Evolutionary conservation across 1,140 invertebrate species (phyloP), one percentile per base, ranked within the genome.

Genomic region (Drosophila cardini): DNA sequence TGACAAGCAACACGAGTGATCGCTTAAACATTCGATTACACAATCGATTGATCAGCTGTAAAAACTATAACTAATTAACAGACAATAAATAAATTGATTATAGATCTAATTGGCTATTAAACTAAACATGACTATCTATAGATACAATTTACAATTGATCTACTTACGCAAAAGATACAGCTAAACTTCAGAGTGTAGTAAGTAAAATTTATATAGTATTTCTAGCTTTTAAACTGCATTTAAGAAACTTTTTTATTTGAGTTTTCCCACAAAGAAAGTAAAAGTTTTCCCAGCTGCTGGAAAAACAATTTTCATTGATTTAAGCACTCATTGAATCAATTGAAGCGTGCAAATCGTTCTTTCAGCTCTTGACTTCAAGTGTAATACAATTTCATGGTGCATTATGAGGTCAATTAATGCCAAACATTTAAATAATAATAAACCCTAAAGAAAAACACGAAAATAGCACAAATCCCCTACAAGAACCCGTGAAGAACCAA

Each of bases 361-460:
- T 26, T 50, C n/a, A 38, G 56, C 21, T 32, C 36, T 57, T 67
- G 21, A 40, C 32, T 13, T 61, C 43, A 50, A 71, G 68, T 72
- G 73, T 43, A 86, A 64, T 68, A 76, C 73, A 80, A 81, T 76
- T 80, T 78, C 63, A 80, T 64, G 75, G 21, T 58, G 65, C 56
- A 75, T 78, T 86, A 76, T 81, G 58, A 69, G 81, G 78, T 80
- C 82, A 80, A 85, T 86, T 86, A 73, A 77, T 56, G 62, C 81
- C 81, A 69, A 74, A 80, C 81, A 85, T 70, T 74, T 79, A 78
- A 65, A 80, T 64, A 64, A 75, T 61, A 73, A 84, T 84, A 62
- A 72, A 80, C 65, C 64, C 77, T n/a, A 48, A 61, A 69, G 63
- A 61, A 62, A 43, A 50, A 50, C 43, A n/a, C 55, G 32, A 77